Evolutionary conservation across 2,113 vertebrate genomes (phyloP).

Genomic region (Pao palembangensis): DNA sequence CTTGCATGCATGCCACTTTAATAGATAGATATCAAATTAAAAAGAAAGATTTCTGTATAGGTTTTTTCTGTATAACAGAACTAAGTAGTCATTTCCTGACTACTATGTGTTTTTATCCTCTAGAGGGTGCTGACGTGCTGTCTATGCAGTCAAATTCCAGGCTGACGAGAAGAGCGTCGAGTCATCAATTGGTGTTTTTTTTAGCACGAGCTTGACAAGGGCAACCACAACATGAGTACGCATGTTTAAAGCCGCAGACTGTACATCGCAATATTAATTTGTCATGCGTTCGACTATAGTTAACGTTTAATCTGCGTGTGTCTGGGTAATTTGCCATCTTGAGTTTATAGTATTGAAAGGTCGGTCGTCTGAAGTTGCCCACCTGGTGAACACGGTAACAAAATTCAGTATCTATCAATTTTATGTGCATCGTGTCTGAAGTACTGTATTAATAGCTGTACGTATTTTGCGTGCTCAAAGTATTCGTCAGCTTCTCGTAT

Average conservation of each 20-base stretch:
- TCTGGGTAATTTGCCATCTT: background rate
- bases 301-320: background rate
- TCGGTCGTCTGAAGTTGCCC: slow-evolving; percentile 1
- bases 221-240: background rate
- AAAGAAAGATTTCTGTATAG: too few species aligned
- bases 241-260: background rate
- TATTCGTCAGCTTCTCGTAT: too few species aligned
- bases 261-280: accelerated
- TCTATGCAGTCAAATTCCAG: background rate
- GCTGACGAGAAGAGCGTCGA: slow-evolving; percentile 36
- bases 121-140: slow-evolving; percentile 13
- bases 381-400: background rate
- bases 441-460: too few species aligned
- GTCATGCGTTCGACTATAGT: accelerated
- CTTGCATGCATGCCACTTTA: too few species aligned
- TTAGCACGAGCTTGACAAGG: slow-evolving; percentile 16
- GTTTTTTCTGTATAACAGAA: too few species aligned
- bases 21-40: too few species aligned
- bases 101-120: background rate
- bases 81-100: too few species aligned
- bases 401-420: too few species aligned
- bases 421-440: too few species aligned
- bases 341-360: slow-evolving; percentile 6
- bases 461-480: too few species aligned
- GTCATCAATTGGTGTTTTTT: slow-evolving; percentile 39